Base-by-base conservation (phyloP, 2,113 vertebrate species). In the Seriola rivoliana region DNA sequence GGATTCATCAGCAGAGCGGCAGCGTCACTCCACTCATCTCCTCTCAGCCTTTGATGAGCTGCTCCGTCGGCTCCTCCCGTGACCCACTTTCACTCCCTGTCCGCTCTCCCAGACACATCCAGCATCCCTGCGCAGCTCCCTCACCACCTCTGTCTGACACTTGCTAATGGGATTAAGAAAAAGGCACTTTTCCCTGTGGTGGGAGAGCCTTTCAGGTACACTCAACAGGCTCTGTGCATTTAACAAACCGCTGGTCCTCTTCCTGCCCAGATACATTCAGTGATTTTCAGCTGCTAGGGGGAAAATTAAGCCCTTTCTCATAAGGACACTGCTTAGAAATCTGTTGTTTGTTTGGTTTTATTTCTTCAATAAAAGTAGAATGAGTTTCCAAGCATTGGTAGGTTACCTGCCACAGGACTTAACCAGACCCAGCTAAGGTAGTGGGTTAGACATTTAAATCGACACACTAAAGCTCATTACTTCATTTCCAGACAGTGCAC, bases 71-170 rank as follows among this genome's bases (percentile, higher is more conserved):
- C 76, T 73, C 78, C 64, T 68, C 77, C 70, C 7, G 8, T 87
- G 85, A 88, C 83, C 90, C 84, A 78, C 1, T 89, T 91, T 75
- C 70, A 21, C 60, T 79, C 71, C 40, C 67, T 4, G 55, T 75
- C 75, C 32, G 32, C 38, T 64, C 74, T 52, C 63, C 57, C 82
- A 87, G 78, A 84, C 78, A 75, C 78, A 66, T 81, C 67, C 75
- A 76, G 58, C 75, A 54, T 79, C 87, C 14, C 76, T 0, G 32
- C 79, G 4, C 25, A 7, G 38, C 62, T 76, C 60, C 67, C 38
- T 68, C 34, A 17, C 17, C 23, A 69, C 74, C 36, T 81, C 84
- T 36, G 63, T 69, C 86, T 84, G 66, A 79, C 67, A 46, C 71
- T 48, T 3, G 48, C 36, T 75, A 78, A 80, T 58, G 80, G 42